Percentiles rank a stretch among this genome's conserved stretches.
phyloP scores from a whole-genome alignment of 2,888 invertebrate genomes.

The Liodrosophila aerea region DNA sequence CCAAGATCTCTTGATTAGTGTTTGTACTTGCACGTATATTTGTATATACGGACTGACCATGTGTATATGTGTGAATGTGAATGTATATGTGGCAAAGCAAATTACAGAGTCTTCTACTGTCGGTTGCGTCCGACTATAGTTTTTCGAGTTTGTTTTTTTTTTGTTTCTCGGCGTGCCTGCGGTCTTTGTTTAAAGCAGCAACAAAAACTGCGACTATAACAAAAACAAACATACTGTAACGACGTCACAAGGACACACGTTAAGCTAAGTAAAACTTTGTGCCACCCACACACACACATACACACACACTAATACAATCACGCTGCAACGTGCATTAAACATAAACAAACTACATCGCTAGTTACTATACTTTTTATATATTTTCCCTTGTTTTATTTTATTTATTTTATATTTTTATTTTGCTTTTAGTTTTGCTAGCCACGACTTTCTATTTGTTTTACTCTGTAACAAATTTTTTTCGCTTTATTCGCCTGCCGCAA shows the following conservation, averaged over 20 bases:
- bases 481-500: conserved; percentile 19
- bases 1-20: no score
- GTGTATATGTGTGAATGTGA: no score
- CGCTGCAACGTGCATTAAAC: conserved; percentile 45
- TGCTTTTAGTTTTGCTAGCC: conserved; percentile 11
- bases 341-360: conserved; percentile 60
- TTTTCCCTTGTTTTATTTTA: background rate
- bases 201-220: conserved; percentile 22
- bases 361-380: conserved; percentile 21
- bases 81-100: no score
- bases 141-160: no score
- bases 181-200: conserved; percentile 61
- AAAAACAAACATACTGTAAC: conserved; percentile 24
- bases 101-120: no score
- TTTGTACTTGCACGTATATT: no score
- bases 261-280: conserved; percentile 64
- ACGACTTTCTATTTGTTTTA: conserved; percentile 45
- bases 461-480: conserved; percentile 15
- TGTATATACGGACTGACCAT: no score
- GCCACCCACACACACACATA: conserved; percentile 37
- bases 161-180: conserved; percentile 22
- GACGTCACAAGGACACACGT: conserved; percentile 49
- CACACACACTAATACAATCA: conserved; percentile 21
- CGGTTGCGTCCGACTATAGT: no score
- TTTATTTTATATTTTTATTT: conserved; percentile 7